phyloP scores from a whole-genome alignment of 1,140 invertebrate genomes.

The Drosophila punjabiensis region DNA sequence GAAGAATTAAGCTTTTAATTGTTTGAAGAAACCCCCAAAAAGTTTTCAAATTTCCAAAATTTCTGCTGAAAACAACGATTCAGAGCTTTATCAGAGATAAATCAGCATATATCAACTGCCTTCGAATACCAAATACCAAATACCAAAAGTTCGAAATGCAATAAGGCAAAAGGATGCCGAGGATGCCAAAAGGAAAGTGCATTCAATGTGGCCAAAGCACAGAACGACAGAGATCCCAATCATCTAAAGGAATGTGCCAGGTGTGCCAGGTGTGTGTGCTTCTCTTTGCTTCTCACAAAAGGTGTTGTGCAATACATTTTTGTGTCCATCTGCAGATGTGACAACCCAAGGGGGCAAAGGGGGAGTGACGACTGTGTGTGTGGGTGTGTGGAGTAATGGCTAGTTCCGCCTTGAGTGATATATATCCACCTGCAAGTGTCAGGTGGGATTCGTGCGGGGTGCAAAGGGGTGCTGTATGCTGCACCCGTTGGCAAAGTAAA shows the following conservation, averaged over 20 bases:
- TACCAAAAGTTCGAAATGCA: conserved; percentile 24
- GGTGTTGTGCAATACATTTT: conserved; percentile 23
- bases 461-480: background rate
- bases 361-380: background rate
- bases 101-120: background rate
- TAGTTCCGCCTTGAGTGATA: conserved; percentile 46
- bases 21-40: background rate
- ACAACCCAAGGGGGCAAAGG: background rate
- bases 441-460: background rate
- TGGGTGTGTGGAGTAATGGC: background rate
- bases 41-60: too few relatives aligned
- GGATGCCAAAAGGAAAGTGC: conserved; percentile 1
- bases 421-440: conserved; percentile 44
- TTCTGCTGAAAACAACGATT: background rate
- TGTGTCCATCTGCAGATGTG: conserved; percentile 27
- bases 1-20: background rate
- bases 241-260: conserved; percentile 20
- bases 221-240: conserved; percentile 14
- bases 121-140: conserved; percentile 4
- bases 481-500: conserved; percentile 55
- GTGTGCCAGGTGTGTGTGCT: conserved; percentile 20
- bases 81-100: background rate
- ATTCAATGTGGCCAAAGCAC: conserved; percentile 7
- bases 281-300: conserved; percentile 9
- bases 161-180: conserved; percentile 20